Evolutionary conservation across 2,888 invertebrate genomes (phyloP), one percentile per base, ranked within the genome.

Genomic region (Mesochorus sp.): DNA sequence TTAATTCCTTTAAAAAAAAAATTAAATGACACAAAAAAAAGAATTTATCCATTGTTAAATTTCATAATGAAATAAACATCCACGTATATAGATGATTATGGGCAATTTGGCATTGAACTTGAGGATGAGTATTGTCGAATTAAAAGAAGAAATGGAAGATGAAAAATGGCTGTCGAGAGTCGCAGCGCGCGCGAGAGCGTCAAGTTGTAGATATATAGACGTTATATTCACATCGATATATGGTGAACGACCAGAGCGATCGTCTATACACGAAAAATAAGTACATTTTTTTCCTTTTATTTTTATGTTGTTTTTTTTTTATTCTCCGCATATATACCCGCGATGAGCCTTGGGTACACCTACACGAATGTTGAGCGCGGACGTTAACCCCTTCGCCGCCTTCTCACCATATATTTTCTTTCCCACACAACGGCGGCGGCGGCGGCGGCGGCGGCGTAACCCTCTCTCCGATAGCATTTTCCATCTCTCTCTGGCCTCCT

Each of bases 291-390:
- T 26, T 61, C 24, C 8, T 21, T 62, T 49, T 44, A 12, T 47
- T 31, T 42, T 34, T 17, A n/a, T n/a, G n/a, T n/a, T n/a, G 12
- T 61, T 37, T 49, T 14, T 21, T 34, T 57, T 39, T 42, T n/a
- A 10, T 21, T 53, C 10, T 42, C 66, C 39, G 26, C 51, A 14
- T 39, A 66, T 66, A 42, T 42, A 57, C 34, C 47, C 37, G 47
- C 66, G 66, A 66, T 66, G 66, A 66, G 71, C 71, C 66, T 59
- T 71, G 76, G 68, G 75, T 64, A 70, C 67, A 76, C 68, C 68
- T 73, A 66, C 67, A 57, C 76, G 68, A 42, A 12, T 53, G 59
- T 55, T n/a, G 53, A 37, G 59, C 68, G 59, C 66, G 79, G 76
- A 53, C 76, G 66, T 76, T 76, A 68, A 73, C 67, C 77, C 71